These are phyloP conservation scores for Drosophila repleta DNA, from an alignment of 1,140 invertebrate species.

Conservation along the genomic window DNA sequence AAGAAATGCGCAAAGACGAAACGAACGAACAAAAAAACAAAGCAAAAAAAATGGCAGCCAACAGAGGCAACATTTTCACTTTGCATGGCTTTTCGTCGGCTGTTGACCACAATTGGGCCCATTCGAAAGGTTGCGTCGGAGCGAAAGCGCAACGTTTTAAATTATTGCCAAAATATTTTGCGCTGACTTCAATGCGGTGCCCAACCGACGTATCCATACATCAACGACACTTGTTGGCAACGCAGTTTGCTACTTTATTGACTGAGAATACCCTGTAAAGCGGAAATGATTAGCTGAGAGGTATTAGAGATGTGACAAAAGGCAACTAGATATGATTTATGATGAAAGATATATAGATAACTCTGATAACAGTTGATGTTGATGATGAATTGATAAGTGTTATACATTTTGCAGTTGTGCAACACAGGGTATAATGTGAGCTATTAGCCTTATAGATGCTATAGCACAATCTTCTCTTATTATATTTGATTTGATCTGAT, in stretches of 20 bases:
- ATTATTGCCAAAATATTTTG: slow-evolving; percentile 58
- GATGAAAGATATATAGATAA: too few species aligned
- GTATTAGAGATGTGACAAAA: neutral
- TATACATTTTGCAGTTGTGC: too few species aligned
- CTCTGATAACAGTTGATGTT: too few species aligned
- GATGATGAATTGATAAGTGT: too few species aligned
- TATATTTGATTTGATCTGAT: neutral
- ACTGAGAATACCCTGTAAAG: neutral
- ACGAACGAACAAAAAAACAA: neutral
- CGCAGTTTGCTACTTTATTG: slow-evolving; percentile 32
- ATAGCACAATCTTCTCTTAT: too few species aligned
- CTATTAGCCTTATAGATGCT: too few species aligned
- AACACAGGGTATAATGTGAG: too few species aligned
- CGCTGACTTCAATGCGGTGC: slow-evolving; percentile 41
- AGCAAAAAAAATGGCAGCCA: slow-evolving; percentile 1
- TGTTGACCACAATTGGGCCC: slow-evolving; percentile 40
- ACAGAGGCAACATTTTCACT: slow-evolving; percentile 15
- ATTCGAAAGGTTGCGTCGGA: slow-evolving; percentile 18
- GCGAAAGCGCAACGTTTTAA: slow-evolving; percentile 34
- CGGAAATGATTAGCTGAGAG: neutral
- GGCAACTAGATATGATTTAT: too few species aligned
- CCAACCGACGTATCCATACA: slow-evolving; percentile 57
- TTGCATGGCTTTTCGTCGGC: slow-evolving; percentile 14
- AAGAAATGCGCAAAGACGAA: slow-evolving; percentile 1
- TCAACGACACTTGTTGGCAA: slow-evolving; percentile 69